A percentile compares a stretch with the other conserved stretches of the same genome.
These are phyloP conservation scores for Volucella inanis DNA, from an alignment of 2,888 invertebrate genomes.

Conservation along the genomic window DNA sequence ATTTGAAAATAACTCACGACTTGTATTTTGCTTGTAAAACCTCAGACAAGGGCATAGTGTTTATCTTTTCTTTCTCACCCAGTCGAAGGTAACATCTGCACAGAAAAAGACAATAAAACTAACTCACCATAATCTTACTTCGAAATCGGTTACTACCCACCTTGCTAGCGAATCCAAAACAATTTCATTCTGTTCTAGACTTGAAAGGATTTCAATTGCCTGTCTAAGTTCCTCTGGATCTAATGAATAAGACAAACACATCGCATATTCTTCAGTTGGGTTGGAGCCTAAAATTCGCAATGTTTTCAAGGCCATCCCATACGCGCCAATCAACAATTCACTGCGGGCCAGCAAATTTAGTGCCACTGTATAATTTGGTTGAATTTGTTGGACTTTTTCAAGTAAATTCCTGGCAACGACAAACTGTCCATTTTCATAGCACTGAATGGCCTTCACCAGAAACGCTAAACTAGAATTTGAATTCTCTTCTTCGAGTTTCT, in stretches of 20 bases:
- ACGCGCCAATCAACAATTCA: conserved; percentile 84
- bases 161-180: conserved; percentile 78
- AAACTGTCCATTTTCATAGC: conserved; percentile 84
- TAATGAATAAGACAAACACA: conserved; percentile 79
- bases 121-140: background rate
- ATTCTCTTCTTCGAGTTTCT: conserved; percentile 85
- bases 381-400: conserved; percentile 81
- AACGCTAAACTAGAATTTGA: conserved; percentile 86
- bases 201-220: conserved; percentile 82
- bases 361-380: conserved; percentile 83
- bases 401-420: conserved; percentile 85
- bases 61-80: conserved; percentile 74
- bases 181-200: conserved; percentile 68
- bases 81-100: conserved; percentile 79
- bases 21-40: conserved; percentile 78
- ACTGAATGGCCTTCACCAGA: conserved; percentile 86
- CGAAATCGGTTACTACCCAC: conserved; percentile 59
- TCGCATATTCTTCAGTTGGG: conserved; percentile 72
- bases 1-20: conserved; percentile 76
- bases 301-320: conserved; percentile 82
- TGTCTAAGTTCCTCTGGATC: conserved; percentile 81
- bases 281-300: conserved; percentile 76
- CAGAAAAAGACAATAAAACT: background rate
- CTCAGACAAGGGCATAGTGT: conserved; percentile 75
- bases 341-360: conserved; percentile 84